phyloP scores from a whole-genome alignment of 1,140 invertebrate genomes.

The Triops longicaudatus region DNA sequence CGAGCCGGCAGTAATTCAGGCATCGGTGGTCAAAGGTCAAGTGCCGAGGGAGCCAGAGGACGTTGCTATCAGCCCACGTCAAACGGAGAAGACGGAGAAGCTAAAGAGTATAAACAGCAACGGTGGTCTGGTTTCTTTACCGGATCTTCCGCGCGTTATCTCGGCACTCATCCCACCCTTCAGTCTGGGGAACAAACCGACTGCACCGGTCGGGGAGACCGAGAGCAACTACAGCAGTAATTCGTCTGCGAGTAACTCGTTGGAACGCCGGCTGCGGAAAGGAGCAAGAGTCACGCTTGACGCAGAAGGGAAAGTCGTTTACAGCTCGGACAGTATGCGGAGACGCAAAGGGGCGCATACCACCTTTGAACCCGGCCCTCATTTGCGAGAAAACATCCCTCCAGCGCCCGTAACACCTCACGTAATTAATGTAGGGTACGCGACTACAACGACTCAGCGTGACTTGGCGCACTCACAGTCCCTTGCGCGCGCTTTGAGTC shows the following conservation, averaged over 20 bases:
- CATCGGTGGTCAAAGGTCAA: conserved; percentile 20
- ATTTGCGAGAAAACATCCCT: conserved; percentile 40
- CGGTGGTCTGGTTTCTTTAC: conserved; percentile 23
- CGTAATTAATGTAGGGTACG: conserved; percentile 29
- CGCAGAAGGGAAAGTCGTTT: conserved; percentile 80
- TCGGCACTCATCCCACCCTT: conserved; percentile 30
- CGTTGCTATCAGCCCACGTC: background rate
- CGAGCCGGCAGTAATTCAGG: conserved; percentile 20
- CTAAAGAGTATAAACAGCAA: background rate
- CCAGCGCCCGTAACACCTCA: conserved; percentile 38
- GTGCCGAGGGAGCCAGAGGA: conserved; percentile 6
- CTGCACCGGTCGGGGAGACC: conserved; percentile 28
- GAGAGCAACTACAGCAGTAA: conserved; percentile 26
- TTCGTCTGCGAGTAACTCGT: conserved; percentile 23
- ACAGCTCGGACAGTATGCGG: conserved; percentile 75
- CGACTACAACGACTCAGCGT: conserved; percentile 30
- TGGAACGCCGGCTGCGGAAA: conserved; percentile 40
- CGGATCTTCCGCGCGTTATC: conserved; percentile 29
- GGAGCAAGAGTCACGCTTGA: conserved; percentile 75
- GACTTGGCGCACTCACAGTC: conserved; percentile 21
- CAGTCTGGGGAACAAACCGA: conserved; percentile 28
- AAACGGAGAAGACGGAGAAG: background rate
- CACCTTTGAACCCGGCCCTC: conserved; percentile 71
- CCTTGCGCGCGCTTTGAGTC: conserved; percentile 13
- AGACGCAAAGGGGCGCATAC: conserved; percentile 69